phyloP scores from a whole-genome alignment of 2,888 invertebrate species.

The Sinopyrophorus schimmeli region DNA sequence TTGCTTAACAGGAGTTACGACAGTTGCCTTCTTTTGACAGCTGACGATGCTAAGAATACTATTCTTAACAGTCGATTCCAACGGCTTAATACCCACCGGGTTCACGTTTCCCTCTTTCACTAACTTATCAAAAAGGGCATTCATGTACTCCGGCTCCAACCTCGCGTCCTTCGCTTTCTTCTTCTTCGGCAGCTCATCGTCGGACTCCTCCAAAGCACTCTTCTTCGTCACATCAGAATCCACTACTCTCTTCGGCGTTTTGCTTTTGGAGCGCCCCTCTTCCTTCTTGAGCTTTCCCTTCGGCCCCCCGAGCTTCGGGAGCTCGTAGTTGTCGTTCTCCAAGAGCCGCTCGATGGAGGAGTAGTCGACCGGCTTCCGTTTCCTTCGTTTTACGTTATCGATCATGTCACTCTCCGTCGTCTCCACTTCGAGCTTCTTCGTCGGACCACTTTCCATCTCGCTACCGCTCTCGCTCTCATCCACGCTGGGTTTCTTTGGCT shows the following conservation, averaged over 20 bases:
- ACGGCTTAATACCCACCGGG: not conserved
- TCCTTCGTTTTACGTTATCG: conserved; percentile 23
- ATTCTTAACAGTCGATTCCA: not conserved
- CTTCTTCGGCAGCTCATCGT: conserved; percentile 19
- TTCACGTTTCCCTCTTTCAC: conserved; percentile 24
- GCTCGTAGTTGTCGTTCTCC: conserved; percentile 3
- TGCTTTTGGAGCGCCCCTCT: not conserved
- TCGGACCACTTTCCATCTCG: not conserved
- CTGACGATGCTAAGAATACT: not conserved
- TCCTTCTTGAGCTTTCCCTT: conserved; percentile 17
- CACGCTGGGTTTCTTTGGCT: conserved; percentile 8
- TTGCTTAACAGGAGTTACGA: conserved; percentile 18
- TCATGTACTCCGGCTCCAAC: conserved; percentile 15
- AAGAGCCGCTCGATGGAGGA: conserved; percentile 21
- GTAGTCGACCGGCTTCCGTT: conserved; percentile 22
- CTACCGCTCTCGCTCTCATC: conserved; percentile 1
- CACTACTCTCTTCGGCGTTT: not conserved
- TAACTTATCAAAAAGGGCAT: conserved; percentile 24
- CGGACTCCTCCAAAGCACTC: conserved; percentile 16
- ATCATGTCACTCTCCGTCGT: conserved; percentile 25
- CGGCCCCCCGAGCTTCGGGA: not conserved
- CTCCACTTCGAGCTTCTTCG: not conserved
- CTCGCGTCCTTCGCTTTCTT: conserved; percentile 8
- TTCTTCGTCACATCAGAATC: not conserved
- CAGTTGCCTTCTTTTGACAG: conserved; percentile 8